Base-by-base conservation (phyloP, 2,888 invertebrate genomes). In the Papilio gigon region DNA sequence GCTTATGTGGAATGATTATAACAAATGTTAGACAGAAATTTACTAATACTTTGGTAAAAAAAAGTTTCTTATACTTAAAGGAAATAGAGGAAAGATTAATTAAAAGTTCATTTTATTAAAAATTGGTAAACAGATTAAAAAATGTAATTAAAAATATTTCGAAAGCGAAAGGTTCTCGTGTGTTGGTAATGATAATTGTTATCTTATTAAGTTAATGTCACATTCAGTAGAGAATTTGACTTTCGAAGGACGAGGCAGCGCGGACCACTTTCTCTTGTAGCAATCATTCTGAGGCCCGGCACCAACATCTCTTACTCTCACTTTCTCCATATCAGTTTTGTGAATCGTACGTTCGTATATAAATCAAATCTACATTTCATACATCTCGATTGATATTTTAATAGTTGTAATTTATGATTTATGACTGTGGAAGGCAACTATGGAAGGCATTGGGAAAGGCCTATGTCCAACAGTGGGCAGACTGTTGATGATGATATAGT, bases 321-420 rank as follows among this genome's bases (percentile, higher is more conserved):
- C 69, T 70, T 70, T 70, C 69, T 53, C 63, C 22, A 17, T 70
- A 65, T 70, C 65, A 42, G 37, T 70, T 65, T 70, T 62, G 69
- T 42, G 50, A 65, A 65, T 67, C 63, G 30, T 37, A 62, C 67
- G 63, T 62, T 62, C 59, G 59, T 59, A 44, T 25, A 58, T 27
- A 68, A 53, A 67, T 67, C 40, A 44, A 35, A 17, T 17, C 17
- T 53, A 56, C 35, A 27, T 65, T 30, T 30, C 25, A 17, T 56
- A 27, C 25, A 22, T 47, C 59, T n/a, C 35, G 37, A 22, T 62
- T 47, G 17, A 59, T 6, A 27, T 60, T 25, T 66, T 37, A 22
- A 22, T 22, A 4, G 3, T 56, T 30, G 30, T 50, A 9, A 11
- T 9, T 12, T 30, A 56, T 30, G 30, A 56, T 56, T 56, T 56